phyloP scores from a whole-genome alignment of 2,113 vertebrate genomes.

The Centropristis striata region DNA sequence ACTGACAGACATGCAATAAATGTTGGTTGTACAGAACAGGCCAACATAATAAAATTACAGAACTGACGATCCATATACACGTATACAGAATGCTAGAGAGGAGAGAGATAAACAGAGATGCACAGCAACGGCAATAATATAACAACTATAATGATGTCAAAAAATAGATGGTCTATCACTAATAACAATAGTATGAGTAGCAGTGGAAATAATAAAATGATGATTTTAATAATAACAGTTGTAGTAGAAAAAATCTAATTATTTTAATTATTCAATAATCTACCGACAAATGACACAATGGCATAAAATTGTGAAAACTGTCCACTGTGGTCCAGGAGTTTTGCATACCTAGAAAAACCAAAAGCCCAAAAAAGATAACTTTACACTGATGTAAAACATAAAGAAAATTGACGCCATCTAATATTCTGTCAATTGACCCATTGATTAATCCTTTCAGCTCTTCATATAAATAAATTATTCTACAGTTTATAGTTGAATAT shows the following conservation, averaged over 20 bases:
- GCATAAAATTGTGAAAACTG: neutral
- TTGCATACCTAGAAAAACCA: neutral
- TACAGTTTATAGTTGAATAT: neutral
- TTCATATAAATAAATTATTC: neutral
- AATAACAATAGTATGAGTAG: too few relatives aligned
- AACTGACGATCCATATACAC: too few relatives aligned
- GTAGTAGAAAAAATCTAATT: neutral
- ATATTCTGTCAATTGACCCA: neutral
- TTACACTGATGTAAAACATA: neutral
- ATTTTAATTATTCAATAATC: neutral
- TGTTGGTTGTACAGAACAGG: too few relatives aligned
- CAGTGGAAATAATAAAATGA: too few relatives aligned
- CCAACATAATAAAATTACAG: too few relatives aligned
- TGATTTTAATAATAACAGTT: too few relatives aligned
- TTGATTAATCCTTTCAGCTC: neutral
- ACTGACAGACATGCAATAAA: too few relatives aligned
- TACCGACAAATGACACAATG: neutral
- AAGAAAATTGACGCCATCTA: neutral
- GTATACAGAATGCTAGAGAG: too few relatives aligned
- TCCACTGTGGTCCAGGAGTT: neutral
- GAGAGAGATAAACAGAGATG: too few relatives aligned
- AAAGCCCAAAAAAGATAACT: neutral
- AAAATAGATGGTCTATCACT: too few relatives aligned
- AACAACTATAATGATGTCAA: too few relatives aligned
- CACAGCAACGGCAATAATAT: too few relatives aligned